Evolutionary conservation across 1,140 invertebrate species (phyloP).

Genomic region (Atta cephalotes): DNA sequence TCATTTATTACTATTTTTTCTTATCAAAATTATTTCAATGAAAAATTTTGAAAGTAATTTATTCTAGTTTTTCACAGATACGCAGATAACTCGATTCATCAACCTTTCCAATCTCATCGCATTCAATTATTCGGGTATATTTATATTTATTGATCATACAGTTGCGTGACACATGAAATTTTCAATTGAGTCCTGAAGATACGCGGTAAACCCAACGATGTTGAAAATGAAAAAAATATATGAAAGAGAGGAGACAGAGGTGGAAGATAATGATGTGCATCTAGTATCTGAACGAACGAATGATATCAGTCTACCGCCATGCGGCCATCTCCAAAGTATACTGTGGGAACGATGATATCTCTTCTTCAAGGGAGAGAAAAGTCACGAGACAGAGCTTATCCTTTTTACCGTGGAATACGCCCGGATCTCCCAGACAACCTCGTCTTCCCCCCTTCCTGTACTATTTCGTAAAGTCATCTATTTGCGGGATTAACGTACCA

Average conservation of each 20-base stretch:
- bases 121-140: slow-evolving; percentile 26
- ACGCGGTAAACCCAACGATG: background rate
- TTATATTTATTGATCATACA: background rate
- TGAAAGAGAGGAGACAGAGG: background rate
- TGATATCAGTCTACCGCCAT: slow-evolving; percentile 42
- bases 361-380: background rate
- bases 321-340: background rate
- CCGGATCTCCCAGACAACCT: slow-evolving; percentile 60
- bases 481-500: slow-evolving; percentile 76
- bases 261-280: slow-evolving; percentile 51
- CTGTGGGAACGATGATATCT: slow-evolving; percentile 24
- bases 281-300: slow-evolving; percentile 37
- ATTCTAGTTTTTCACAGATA: background rate
- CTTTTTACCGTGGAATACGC: slow-evolving; percentile 73
- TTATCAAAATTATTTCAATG: background rate
- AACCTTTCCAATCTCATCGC: background rate
- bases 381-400: slow-evolving; percentile 66
- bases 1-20: background rate
- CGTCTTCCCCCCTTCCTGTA: slow-evolving; percentile 22
- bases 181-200: slow-evolving; percentile 9
- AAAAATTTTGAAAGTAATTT: background rate
- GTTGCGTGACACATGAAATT: slow-evolving; percentile 26
- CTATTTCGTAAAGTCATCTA: slow-evolving; percentile 77
- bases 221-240: background rate
- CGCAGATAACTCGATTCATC: background rate